Conservation (phyloP, 2,113 vertebrate genomes). For the Gopherus evgoodei region DNA sequence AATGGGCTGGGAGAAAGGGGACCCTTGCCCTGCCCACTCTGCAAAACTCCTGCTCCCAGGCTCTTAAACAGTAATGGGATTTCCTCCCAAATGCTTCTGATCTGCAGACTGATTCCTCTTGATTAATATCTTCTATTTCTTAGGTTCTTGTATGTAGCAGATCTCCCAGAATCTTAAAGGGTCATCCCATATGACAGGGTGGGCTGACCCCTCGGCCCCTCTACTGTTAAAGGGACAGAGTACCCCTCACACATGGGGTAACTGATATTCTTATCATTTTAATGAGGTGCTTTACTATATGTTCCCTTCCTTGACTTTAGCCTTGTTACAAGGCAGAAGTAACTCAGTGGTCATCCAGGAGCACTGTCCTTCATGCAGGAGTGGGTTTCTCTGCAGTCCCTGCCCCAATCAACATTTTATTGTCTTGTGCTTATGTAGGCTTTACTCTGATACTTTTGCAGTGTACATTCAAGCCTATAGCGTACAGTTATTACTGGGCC, state of each 20-base stretch:
- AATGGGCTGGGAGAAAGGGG: background rate
- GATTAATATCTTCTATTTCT: background rate
- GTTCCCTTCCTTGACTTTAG: background rate
- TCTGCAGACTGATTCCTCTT: background rate
- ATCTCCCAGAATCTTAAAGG: background rate
- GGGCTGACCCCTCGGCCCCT: background rate
- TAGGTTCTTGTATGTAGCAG: background rate
- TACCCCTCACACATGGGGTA: background rate
- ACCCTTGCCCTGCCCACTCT: background rate
- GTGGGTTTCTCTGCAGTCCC: too few relatives aligned
- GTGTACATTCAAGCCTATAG: background rate
- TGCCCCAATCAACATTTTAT: background rate
- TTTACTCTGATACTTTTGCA: background rate
- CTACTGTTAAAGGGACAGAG: background rate
- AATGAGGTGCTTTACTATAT: background rate
- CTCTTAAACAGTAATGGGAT: background rate
- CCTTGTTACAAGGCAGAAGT: background rate
- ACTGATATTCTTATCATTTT: background rate
- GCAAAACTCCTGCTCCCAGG: background rate
- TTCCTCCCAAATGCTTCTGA: too few relatives aligned
- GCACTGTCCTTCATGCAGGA: rapidly evolving
- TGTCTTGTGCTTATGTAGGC: background rate
- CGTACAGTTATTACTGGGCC: rapidly evolving
- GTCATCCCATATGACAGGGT: background rate
- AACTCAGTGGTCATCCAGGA: background rate